Conservation (phyloP, 2,888 invertebrate genomes). For the Rhamnusium bicolor region DNA sequence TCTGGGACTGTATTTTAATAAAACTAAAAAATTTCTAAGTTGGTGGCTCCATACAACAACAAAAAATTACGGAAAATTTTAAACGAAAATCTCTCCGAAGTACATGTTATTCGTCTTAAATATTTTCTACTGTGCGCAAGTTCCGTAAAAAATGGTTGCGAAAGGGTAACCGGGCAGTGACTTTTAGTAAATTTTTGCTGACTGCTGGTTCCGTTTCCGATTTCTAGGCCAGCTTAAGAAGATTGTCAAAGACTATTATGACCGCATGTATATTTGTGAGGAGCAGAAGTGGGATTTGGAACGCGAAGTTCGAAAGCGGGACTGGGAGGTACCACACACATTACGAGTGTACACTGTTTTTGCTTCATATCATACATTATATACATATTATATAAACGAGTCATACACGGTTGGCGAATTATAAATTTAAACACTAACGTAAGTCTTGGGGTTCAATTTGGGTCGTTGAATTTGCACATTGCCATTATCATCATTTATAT, state of each 20-base stretch:
- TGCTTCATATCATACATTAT: constrained; percentile 61
- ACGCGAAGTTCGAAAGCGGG: constrained; percentile 99
- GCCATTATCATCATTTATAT: too few species aligned
- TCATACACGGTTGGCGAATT: constrained; percentile 37
- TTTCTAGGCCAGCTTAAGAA: constrained; percentile 89
- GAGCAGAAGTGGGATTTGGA: constrained; percentile 99
- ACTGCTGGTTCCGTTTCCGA: constrained; percentile 71
- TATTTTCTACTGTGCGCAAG: neutral
- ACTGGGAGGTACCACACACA: constrained; percentile 91
- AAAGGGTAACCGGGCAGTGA: constrained; percentile 21
- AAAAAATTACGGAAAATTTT: too few species aligned
- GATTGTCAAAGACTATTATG: constrained; percentile 96
- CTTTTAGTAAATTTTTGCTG: constrained; percentile 54
- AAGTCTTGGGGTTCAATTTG: too few species aligned
- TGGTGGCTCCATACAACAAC: too few species aligned
- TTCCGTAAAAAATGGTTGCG: constrained; percentile 13
- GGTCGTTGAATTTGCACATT: too few species aligned
- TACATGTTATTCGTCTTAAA: neutral
- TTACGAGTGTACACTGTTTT: constrained; percentile 53
- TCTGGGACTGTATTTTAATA: too few species aligned
- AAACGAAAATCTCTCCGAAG: neutral
- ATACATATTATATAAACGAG: constrained; percentile 24
- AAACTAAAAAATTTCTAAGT: too few species aligned
- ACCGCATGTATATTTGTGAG: constrained; percentile 97
- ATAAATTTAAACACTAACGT: constrained; percentile 15